phyloP scores from a whole-genome alignment of 2,888 invertebrate species.

The Eumerus sabulonum region DNA sequence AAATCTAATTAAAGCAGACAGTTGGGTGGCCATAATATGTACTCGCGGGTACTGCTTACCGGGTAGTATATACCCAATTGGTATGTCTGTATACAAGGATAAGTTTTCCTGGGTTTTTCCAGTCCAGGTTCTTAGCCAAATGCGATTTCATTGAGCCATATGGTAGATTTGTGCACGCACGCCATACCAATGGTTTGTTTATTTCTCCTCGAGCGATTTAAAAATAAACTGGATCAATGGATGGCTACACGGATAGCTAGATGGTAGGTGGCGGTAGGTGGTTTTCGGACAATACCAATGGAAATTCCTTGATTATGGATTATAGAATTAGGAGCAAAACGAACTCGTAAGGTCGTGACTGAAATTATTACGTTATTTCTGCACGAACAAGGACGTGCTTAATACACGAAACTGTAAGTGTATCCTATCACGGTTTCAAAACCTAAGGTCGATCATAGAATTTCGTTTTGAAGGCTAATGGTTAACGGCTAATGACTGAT shows the following conservation, averaged over 20 bases:
- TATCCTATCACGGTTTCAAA: slow-evolving; percentile 24
- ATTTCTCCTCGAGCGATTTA: slow-evolving; percentile 48
- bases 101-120: slow-evolving; percentile 68
- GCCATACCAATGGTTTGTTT: slow-evolving; percentile 53
- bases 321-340: slow-evolving; percentile 1
- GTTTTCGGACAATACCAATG: slow-evolving; percentile 38
- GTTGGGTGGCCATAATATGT: slow-evolving; percentile 36
- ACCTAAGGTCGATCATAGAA: slow-evolving; percentile 27
- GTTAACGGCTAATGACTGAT: slow-evolving; percentile 9
- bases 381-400: slow-evolving; percentile 29
- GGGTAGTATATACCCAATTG: slow-evolving; percentile 12
- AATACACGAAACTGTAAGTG: slow-evolving; percentile 22
- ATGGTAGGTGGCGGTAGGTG: slow-evolving; percentile 33
- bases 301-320: slow-evolving; percentile 46
- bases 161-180: slow-evolving; percentile 57
- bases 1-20: slow-evolving; percentile 50
- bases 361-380: slow-evolving; percentile 9
- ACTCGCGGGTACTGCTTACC: slow-evolving; percentile 19
- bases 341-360: slow-evolving; percentile 36
- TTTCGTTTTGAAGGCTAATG: slow-evolving; percentile 36
- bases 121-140: slow-evolving; percentile 29
- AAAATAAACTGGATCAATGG: slow-evolving; percentile 22
- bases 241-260: slow-evolving; percentile 8
- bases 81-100: slow-evolving; percentile 46
- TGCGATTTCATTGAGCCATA: slow-evolving; percentile 64